Conservation (phyloP, 2,113 vertebrate species). For the Heterotilapia buettikoferi region DNA sequence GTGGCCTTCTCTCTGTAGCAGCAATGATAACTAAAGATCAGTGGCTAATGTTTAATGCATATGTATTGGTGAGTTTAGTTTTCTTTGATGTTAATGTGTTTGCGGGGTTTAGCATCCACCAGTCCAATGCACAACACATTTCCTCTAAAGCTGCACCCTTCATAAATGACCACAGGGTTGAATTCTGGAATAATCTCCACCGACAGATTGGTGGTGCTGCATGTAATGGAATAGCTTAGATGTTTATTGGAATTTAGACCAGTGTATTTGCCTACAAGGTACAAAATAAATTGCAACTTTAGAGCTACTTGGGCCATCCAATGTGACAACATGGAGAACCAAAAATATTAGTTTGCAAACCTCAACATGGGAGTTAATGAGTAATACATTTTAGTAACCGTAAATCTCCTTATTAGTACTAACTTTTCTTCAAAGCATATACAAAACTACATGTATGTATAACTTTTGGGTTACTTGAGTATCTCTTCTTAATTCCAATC, state of each 20-base stretch:
- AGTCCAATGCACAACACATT: not conserved
- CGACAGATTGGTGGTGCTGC: constrained; percentile 1
- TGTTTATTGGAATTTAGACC: constrained; percentile 46
- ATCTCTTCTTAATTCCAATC: not conserved
- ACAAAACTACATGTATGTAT: not conserved
- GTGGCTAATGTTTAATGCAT: not conserved
- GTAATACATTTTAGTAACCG: not conserved
- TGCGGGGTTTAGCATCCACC: constrained; percentile 6
- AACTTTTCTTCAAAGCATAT: not conserved
- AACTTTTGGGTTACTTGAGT: not conserved
- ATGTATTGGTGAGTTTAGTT: not conserved
- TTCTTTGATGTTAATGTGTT: constrained; percentile 47
- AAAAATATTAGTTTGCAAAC: not conserved
- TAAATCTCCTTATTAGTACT: not conserved
- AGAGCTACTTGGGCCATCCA: not conserved
- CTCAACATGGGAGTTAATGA: not conserved
- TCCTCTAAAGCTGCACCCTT: constrained; percentile 18
- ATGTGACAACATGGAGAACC: not conserved
- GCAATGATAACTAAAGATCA: not conserved
- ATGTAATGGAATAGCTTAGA: constrained; percentile 33
- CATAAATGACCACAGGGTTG: constrained; percentile 42
- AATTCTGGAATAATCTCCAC: constrained; percentile 37
- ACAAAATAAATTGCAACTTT: constrained; percentile 37
- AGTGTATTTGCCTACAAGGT: constrained; percentile 26
- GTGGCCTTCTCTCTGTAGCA: not conserved